A percentile compares a stretch with the other conserved stretches of the same genome.
Evolutionary conservation across 2,888 invertebrate genomes (phyloP).

Genomic region (Pasiphila rectangulata): DNA sequence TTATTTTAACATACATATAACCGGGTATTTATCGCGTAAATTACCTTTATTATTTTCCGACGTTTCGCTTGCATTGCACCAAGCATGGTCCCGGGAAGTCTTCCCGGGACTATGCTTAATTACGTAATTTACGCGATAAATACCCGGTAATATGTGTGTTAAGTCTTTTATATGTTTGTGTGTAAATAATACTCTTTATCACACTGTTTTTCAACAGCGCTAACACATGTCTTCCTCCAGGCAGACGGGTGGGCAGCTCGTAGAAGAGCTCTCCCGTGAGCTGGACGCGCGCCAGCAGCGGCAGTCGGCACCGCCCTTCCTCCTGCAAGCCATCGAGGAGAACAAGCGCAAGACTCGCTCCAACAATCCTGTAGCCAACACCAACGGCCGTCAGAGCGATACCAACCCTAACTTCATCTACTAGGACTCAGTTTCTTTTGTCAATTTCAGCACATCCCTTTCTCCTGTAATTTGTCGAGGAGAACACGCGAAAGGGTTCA

Average conservation of each 20-base stretch:
- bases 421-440: too few relatives aligned
- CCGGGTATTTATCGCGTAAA: too few relatives aligned
- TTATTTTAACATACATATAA: too few relatives aligned
- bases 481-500: slow-evolving; percentile 56
- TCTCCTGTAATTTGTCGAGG: slow-evolving; percentile 68
- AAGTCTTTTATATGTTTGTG: too few relatives aligned
- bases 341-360: slow-evolving; percentile 55
- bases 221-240: slow-evolving; percentile 55
- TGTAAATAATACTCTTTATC: too few relatives aligned
- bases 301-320: slow-evolving; percentile 61
- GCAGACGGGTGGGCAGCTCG: slow-evolving; percentile 75
- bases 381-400: slow-evolving; percentile 58
- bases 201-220: not conserved
- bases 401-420: slow-evolving; percentile 72
- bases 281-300: slow-evolving; percentile 58
- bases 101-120: too few relatives aligned
- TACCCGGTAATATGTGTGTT: too few relatives aligned
- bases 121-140: too few relatives aligned
- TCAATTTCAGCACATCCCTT: slow-evolving; percentile 65
- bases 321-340: slow-evolving; percentile 68
- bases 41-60: too few relatives aligned
- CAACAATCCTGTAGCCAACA: slow-evolving; percentile 40
- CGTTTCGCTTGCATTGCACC: too few relatives aligned
- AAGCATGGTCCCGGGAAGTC: too few relatives aligned
- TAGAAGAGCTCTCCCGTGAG: slow-evolving; percentile 66